phyloP scores from a whole-genome alignment of 2,113 vertebrate genomes.

The Ursus arctos region DNA sequence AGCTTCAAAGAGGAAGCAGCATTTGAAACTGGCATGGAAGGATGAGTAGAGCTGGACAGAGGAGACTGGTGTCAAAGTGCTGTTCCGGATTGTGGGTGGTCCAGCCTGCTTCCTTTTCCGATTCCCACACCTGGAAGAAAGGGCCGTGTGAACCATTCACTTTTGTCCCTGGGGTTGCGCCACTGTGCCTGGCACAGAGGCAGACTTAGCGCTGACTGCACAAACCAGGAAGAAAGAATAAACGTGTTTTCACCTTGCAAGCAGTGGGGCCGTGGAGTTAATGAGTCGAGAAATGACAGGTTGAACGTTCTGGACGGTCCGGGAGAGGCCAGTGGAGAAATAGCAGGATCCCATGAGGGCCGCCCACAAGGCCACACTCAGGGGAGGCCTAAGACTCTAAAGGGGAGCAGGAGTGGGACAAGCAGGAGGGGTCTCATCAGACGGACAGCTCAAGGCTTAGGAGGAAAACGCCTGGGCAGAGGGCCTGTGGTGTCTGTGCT shows the following conservation, averaged over 20 bases:
- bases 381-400: too few relatives aligned
- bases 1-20: not conserved
- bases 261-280: not conserved
- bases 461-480: accelerated
- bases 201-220: not conserved
- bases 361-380: not conserved
- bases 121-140: not conserved
- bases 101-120: not conserved
- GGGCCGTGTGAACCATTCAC: not conserved
- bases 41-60: not conserved
- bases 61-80: not conserved
- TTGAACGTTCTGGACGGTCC: accelerated
- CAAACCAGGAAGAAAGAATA: not conserved
- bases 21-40: not conserved
- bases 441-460: not conserved
- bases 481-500: not conserved
- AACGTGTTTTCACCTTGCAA: not conserved
- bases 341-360: not conserved
- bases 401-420: not conserved
- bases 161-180: not conserved
- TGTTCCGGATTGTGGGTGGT: not conserved
- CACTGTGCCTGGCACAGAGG: not conserved
- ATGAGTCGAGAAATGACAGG: not conserved
- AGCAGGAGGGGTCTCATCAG: not conserved
- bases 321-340: not conserved